Conservation (phyloP, 2,113 vertebrate species). For the Maccullochella peelii region DNA sequence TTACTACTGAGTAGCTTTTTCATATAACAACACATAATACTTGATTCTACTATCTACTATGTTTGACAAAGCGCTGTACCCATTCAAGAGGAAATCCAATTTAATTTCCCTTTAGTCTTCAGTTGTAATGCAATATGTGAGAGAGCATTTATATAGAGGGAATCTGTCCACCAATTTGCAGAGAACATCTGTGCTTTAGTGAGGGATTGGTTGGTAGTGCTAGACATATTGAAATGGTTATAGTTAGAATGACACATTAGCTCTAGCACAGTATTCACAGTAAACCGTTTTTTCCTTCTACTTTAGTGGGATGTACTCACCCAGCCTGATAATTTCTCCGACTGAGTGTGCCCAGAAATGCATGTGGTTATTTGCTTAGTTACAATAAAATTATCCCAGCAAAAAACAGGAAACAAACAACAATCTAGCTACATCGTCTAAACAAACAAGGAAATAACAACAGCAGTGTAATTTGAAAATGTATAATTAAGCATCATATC, state of each 20-base stretch:
- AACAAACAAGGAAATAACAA: background rate
- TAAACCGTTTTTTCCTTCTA: background rate
- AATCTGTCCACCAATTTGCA: slow-evolving; percentile 31
- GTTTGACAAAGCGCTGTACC: background rate
- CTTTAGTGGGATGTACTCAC: background rate
- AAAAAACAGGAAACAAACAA: background rate
- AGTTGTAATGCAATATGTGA: slow-evolving; percentile 2
- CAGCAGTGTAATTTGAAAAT: background rate
- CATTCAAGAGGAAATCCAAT: slow-evolving; percentile 3
- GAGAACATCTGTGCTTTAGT: slow-evolving; percentile 15
- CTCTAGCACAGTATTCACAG: background rate
- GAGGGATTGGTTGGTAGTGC: background rate
- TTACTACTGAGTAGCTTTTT: background rate
- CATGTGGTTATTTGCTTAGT: background rate
- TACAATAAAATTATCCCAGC: background rate
- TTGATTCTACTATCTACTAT: background rate
- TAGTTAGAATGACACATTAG: background rate
- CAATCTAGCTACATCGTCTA: background rate
- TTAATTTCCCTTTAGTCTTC: background rate
- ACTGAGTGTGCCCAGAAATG: background rate
- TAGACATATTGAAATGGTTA: background rate
- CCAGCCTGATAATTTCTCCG: background rate
- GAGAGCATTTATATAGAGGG: background rate
- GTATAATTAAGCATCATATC: background rate
- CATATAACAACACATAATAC: background rate